phyloP scores from a whole-genome alignment of 2,797 vertebrate species.

The Cyprinella venusta region DNA sequence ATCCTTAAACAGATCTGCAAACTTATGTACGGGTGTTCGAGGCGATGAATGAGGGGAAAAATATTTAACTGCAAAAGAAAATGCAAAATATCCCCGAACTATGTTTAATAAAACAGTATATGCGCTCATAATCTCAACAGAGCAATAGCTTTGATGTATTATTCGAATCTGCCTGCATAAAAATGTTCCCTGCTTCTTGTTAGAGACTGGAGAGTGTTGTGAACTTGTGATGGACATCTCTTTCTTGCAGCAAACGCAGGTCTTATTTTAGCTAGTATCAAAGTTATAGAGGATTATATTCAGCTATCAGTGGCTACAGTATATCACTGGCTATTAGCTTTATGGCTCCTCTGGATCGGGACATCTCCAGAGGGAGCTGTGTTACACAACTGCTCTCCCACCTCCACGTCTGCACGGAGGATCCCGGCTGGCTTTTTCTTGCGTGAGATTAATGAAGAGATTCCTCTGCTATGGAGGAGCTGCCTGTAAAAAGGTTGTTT shows the following conservation, averaged over 20 bases:
- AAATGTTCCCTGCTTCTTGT: not conserved
- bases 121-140: conserved; percentile 11
- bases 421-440: not conserved
- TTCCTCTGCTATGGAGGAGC: conserved; percentile 14
- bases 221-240: conserved; percentile 38
- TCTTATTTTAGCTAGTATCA: conserved; percentile 28
- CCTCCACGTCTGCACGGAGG: not conserved
- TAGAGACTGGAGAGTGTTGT: not conserved
- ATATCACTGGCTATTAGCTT: conserved; percentile 43
- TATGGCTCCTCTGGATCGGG: conserved; percentile 7
- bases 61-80: conserved; percentile 1
- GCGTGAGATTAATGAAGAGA: conserved; percentile 34
- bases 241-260: not conserved
- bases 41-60: not conserved
- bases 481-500: not conserved
- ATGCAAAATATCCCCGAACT: not conserved
- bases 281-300: not conserved
- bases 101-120: conserved; percentile 44
- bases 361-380: conserved; percentile 34
- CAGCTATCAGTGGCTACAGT: conserved; percentile 33
- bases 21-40: not conserved
- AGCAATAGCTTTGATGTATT: conserved; percentile 43
- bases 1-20: conserved; percentile 16
- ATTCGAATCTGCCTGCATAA: conserved; percentile 29
- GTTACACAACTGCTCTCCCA: conserved; percentile 32